These are phyloP conservation scores for Phalera bucephala DNA, from an alignment of 2,888 invertebrate genomes.

Conservation along the genomic window DNA sequence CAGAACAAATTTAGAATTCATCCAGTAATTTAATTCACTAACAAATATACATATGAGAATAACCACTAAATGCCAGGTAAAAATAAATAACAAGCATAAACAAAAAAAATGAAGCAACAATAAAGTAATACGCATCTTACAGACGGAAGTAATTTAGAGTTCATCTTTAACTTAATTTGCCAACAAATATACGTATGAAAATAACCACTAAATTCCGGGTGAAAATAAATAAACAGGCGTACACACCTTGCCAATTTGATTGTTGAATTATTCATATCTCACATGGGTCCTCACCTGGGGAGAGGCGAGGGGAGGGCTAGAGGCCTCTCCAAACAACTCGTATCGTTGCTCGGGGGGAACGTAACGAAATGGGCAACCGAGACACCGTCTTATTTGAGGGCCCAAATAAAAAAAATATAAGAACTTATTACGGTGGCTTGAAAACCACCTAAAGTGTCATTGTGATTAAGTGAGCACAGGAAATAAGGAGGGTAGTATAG, in stretches of 20 bases:
- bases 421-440: constrained; percentile 47
- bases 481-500: constrained; percentile 23
- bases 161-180: constrained; percentile 27
- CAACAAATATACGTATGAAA: constrained; percentile 50
- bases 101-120: constrained; percentile 8
- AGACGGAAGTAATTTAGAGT: constrained; percentile 32
- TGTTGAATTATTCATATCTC: constrained; percentile 79
- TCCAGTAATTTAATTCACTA: constrained; percentile 26
- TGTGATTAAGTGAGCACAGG: constrained; percentile 40
- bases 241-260: constrained; percentile 78
- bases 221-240: constrained; percentile 75
- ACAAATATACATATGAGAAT: constrained; percentile 56
- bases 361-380: constrained; percentile 68
- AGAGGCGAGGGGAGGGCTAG: constrained; percentile 39
- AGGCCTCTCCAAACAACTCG: constrained; percentile 56
- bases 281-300: constrained; percentile 55
- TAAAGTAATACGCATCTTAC: constrained; percentile 1
- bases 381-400: constrained; percentile 55
- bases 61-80: constrained; percentile 61
- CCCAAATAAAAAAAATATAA: constrained; percentile 53
- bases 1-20: constrained; percentile 34
- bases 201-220: constrained; percentile 63
- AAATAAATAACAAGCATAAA: constrained; percentile 74
- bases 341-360: constrained; percentile 52
- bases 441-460: constrained; percentile 40